A percentile compares a stretch with the other conserved stretches of the same genome.
Conservation (phyloP, 2,113 vertebrate genomes). For the Ariopsis seemanni region DNA sequence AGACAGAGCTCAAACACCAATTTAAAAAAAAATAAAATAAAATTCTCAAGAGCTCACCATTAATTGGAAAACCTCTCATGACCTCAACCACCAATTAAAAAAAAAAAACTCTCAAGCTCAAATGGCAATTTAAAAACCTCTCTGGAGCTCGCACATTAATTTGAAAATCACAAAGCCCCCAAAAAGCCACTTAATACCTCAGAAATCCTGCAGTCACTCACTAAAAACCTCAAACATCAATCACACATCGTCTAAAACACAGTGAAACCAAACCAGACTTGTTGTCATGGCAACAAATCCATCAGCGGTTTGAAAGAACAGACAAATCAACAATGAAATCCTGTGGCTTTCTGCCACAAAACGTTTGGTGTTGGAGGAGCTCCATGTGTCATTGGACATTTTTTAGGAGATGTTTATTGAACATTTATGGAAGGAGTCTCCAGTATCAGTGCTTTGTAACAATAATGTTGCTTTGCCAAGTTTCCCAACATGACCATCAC, state of each 20-base stretch:
- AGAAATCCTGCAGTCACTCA: not conserved
- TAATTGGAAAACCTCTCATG: not conserved
- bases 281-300: conserved; percentile 1
- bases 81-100: not conserved
- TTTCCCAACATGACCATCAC: no score
- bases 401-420: no score
- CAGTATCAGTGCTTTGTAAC: no score
- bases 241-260: not conserved
- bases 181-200: not conserved
- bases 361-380: not conserved
- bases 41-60: not conserved
- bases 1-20: not conserved
- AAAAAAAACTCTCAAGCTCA: not conserved
- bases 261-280: not conserved
- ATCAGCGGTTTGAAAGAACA: not conserved
- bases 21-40: not conserved
- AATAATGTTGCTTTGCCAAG: no score
- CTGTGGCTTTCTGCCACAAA: not conserved
- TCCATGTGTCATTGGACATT: no score
- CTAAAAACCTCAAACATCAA: not conserved
- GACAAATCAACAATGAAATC: not conserved
- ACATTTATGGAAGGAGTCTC: no score
- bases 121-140: not conserved
- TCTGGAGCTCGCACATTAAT: not conserved
- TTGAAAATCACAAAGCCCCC: not conserved